Conservation (phyloP, 2,113 vertebrate species). For the Zosterops hypoxanthus region DNA sequence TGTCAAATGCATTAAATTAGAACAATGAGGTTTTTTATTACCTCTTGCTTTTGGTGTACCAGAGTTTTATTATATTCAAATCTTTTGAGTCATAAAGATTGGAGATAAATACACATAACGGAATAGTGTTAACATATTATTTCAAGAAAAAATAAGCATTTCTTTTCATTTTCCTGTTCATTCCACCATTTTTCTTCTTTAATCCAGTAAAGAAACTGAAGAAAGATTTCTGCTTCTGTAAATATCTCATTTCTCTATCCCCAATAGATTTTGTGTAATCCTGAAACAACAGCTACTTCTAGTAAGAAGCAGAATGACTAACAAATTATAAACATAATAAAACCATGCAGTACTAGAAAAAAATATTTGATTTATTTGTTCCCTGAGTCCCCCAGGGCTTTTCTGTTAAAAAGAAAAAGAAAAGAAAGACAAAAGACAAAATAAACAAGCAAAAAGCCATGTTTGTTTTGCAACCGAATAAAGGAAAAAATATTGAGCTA, state of each 20-base stretch:
- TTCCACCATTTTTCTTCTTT: neutral
- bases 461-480: neutral
- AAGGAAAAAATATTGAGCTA: neutral
- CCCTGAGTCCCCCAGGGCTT: neutral
- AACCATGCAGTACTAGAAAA: neutral
- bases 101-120: constrained; percentile 20
- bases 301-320: constrained; percentile 2
- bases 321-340: constrained; percentile 12
- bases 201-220: constrained; percentile 1
- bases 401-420: neutral
- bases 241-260: constrained; percentile 30
- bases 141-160: constrained; percentile 3
- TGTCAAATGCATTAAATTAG: neutral
- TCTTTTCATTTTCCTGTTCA: constrained; percentile 6
- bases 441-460: fast-evolving
- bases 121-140: neutral
- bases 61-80: neutral
- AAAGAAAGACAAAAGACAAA: neutral
- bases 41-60: neutral
- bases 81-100: constrained; percentile 12
- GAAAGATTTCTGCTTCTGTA: neutral
- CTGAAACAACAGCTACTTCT: constrained; percentile 5
- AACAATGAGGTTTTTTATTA: neutral
- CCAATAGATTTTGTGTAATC: neutral
- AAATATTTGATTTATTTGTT: neutral